These are phyloP conservation scores for Sus cebifrons DNA, from an alignment of 2,797 vertebrate species.

Conservation along the genomic window DNA sequence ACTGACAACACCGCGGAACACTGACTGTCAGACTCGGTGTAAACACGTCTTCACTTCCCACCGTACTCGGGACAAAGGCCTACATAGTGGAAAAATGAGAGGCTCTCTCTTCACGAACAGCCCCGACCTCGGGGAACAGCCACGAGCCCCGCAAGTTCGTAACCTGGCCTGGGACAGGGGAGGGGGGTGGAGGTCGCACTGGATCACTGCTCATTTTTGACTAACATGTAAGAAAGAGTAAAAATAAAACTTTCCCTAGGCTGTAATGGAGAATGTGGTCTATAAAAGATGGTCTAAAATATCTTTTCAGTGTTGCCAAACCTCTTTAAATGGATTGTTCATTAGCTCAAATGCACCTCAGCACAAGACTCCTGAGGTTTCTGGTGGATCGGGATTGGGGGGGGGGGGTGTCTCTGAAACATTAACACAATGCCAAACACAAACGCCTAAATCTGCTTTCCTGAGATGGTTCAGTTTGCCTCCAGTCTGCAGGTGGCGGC, in stretches of 20 bases:
- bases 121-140: background rate
- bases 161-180: background rate
- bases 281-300: background rate
- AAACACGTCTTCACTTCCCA: too few species aligned
- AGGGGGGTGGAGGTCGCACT: too few species aligned
- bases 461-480: background rate
- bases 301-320: background rate
- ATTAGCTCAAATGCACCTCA: background rate
- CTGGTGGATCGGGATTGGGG: too few species aligned
- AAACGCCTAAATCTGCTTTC: background rate
- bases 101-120: background rate
- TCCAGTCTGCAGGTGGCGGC: background rate
- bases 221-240: background rate
- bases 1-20: conserved; percentile 67
- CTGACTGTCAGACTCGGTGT: conserved; percentile 45
- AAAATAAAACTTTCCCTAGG: background rate
- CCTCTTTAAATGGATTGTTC: background rate
- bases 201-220: background rate
- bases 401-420: background rate
- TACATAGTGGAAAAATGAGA: conserved; percentile 74
- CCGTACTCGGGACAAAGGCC: conserved; percentile 71
- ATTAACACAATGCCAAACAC: background rate
- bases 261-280: background rate
- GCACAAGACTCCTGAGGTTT: background rate
- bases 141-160: fast-evolving